phyloP scores from a whole-genome alignment of 2,113 vertebrate species.

The Andinoacara biseriatus region DNA sequence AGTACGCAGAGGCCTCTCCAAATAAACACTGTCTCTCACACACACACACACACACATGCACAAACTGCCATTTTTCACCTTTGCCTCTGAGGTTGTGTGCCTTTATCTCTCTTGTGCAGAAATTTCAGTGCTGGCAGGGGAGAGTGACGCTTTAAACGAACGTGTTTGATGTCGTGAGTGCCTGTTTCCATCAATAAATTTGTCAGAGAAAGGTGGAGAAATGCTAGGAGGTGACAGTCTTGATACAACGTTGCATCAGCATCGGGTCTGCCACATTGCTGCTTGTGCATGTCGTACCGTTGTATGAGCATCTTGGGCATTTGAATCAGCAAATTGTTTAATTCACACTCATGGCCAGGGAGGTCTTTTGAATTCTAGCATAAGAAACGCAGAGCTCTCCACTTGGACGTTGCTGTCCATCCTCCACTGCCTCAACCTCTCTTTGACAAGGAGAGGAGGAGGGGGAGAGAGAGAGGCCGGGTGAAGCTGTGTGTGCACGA shows the following conservation, averaged over 20 bases:
- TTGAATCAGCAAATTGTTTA: conserved; percentile 23
- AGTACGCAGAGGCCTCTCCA: conserved; percentile 60
- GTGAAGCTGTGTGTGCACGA: conserved; percentile 36
- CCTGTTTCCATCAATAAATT: conserved; percentile 24
- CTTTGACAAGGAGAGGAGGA: conserved; percentile 65
- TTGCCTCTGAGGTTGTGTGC: conserved; percentile 31
- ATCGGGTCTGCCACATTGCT: background rate
- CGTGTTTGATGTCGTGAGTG: background rate
- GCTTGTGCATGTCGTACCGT: background rate
- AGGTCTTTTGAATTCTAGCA: conserved; percentile 24
- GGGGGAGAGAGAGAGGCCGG: conserved; percentile 41
- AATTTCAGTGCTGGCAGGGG: conserved; percentile 23
- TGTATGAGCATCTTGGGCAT: background rate
- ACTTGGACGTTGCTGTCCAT: conserved; percentile 54
- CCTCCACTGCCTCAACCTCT: conserved; percentile 60
- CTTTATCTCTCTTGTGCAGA: conserved; percentile 56
- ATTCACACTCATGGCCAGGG: background rate
- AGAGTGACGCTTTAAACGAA: conserved; percentile 23
- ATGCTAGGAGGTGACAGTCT: background rate
- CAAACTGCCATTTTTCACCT: conserved; percentile 49
- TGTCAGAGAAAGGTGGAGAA: background rate
- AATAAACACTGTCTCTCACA: conserved; percentile 54
- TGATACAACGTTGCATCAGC: conserved; percentile 34
- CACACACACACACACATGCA: conserved; percentile 27
- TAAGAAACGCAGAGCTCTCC: conserved; percentile 51